Base-by-base conservation (phyloP, 2,797 vertebrate genomes). In the Peromyscus aztecus region DNA sequence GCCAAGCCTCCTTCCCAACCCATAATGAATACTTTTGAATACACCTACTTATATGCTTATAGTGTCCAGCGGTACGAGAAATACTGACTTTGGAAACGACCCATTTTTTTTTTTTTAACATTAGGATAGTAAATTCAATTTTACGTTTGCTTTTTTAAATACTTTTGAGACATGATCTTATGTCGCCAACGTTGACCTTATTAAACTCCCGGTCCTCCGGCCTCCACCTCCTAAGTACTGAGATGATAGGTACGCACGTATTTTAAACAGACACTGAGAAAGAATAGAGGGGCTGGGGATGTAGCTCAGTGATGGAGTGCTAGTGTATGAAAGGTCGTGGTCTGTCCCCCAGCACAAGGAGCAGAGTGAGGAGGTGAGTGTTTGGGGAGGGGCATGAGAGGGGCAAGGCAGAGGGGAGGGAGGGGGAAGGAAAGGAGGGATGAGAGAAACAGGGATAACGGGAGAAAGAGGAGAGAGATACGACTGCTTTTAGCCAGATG, bases 1-100 rank as follows among this genome's bases (percentile, higher is more conserved):
- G 34, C 19, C 6, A 12, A 49, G 5, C 23, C 17, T 29, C 55
- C 2, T 49, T 24, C 61, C 11, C 8, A 67, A 24, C 6, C 4
- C 59, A 49, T 52, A 34, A 9, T 24, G 89, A 87, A 82, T n/a
- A 73, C n/a, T 87, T 71, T 52, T 84, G 61, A 84, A 63, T 95
- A 75, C 34, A 87, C 10, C 27, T 87, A 63, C 8, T 2, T 1
- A 43, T 73, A 91, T 82, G 52, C 55, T 88, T 78, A 67, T 76
- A n/a, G 63, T 43, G 11, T 19, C 13, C 4, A 19, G 23, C 0
- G 12, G 69, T 81, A n/a, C 3, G 43, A 91, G 59, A 96, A 96
- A 75, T 91, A 86, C 13, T 78, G 29, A 63, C 23, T 40, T 40
- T 40, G 40, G 55, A 95, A 93, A 69, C 7, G 19, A 11, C 23